Evolutionary conservation across 2,797 vertebrate genomes (phyloP).

Genomic region (Petrocephalus schoutedeni): DNA sequence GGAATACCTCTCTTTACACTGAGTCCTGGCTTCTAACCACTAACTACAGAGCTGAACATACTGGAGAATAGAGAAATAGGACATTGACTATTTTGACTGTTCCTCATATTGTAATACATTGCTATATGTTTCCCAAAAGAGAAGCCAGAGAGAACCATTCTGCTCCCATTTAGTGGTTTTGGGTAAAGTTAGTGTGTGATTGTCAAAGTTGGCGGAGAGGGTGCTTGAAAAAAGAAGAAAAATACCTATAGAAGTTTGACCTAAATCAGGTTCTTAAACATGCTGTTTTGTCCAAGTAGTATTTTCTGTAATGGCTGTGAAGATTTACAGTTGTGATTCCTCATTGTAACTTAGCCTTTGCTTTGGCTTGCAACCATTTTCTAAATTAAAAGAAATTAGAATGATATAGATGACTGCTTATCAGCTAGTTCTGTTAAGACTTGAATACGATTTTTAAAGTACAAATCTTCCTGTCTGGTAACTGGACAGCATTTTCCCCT

Average conservation of each 20-base stretch:
- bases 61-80: neutral
- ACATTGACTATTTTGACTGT: neutral
- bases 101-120: neutral
- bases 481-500: neutral
- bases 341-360: constrained; percentile 1
- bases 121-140: neutral
- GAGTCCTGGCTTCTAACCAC: neutral
- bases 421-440: neutral
- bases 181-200: neutral
- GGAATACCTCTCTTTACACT: neutral
- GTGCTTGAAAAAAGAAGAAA: neutral
- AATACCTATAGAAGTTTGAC: neutral
- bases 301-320: neutral
- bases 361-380: neutral
- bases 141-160: neutral
- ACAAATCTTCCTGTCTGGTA: neutral
- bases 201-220: neutral
- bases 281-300: neutral
- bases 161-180: neutral
- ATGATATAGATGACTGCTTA: neutral
- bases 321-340: neutral
- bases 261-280: neutral
- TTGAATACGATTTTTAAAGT: neutral
- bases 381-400: neutral
- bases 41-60: neutral